Evolutionary conservation across 2,888 invertebrate genomes (phyloP), one percentile per base, ranked within the genome.

Genomic region (Chesias legatella): DNA sequence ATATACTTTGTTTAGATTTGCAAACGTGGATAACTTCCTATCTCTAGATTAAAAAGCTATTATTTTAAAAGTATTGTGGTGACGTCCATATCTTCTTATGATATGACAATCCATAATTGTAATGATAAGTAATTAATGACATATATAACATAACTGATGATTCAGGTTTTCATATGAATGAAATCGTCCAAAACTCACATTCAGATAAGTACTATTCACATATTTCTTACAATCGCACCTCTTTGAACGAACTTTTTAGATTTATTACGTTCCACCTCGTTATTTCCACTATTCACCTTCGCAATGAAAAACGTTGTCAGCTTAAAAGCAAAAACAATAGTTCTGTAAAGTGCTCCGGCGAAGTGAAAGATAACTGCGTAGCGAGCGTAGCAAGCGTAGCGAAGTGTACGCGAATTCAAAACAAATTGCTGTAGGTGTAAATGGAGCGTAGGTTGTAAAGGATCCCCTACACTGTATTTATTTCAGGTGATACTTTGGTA

Each of bases 391-490:
- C n/a, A n/a, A n/a, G n/a, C n/a, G n/a, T n/a, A n/a, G 60, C 63
- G 59, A 73, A 73, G 67, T 71, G 71, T 64, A 70, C 64, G 66
- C 56, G 69, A 70, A 74, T 74, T 69, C 56, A 63, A 63, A 76
- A 78, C 61, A 76, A 80, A 80, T 73, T 73, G 76, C 70, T 55
- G 63, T 42, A 67, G 66, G 73, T 73, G 73, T 60, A 78, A 80
- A 81, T 75, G 73, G 73, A 72, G 71, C 69, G 69, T 54, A 52
- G 61, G 59, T 57, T 61, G 61, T 67, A 36, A 45, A 36, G 44
- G 23, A 31, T 17, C 13, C 22, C 20, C 27, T 43, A 10, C 24
- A 41, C 26, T n/a, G 23, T 24, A 10, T 42, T 26, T 34, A 27
- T 10, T 20, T 9, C 25, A 33, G 24, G 23, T 34, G 24, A 7